Base-by-base conservation (phyloP, 2,888 invertebrate genomes). In the Cabera pusaria region DNA sequence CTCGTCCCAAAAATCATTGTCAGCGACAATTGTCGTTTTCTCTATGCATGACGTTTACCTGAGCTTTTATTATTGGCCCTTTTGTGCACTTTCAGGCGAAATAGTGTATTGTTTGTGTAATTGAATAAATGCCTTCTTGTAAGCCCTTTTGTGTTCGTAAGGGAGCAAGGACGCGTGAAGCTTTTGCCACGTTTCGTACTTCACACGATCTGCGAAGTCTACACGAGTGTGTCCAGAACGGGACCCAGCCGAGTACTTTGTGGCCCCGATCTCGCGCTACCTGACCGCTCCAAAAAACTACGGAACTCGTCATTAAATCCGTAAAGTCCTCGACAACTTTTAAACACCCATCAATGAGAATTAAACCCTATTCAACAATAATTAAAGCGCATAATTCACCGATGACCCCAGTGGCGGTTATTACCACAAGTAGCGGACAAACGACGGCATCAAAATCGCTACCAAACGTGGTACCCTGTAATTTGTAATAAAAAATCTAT, bases 401-500 rank as follows among this genome's bases (percentile, higher is more conserved):
- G 59, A 52, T 53, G 47, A 39, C 49, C 52, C 56, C 59, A 59
- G 43, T 34, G 66, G 48, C 55, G 52, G 70, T 82, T 84, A 76
- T 67, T 66, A 63, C 72, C 49, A 52, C 66, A 64, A 58, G 70
- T 58, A 58, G 53, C 55, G 65, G 59, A 56, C 56, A 50, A 53
- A 51, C 50, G 68, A 59, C 65, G 62, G 76, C 74, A 73, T 75
- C 82, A 64, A 83, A 83, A 85, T 83, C 84, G 85, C 85, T 86
- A 86, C 86, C 84, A 85, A 85, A 83, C 78, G 76, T 68, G 75
- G 84, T 83, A 87, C 83, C 88, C 88, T 85, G 78, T 88, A 87
- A 88, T 88, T 88, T 88, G 77, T 84, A 75, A 81, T 85, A 86
- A 86, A 88, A 87, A 88, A 86, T 86, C 85, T 87, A 87, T 88